Evolutionary conservation across 2,888 invertebrate species (phyloP).

Genomic region (Cataglyphis livida): DNA sequence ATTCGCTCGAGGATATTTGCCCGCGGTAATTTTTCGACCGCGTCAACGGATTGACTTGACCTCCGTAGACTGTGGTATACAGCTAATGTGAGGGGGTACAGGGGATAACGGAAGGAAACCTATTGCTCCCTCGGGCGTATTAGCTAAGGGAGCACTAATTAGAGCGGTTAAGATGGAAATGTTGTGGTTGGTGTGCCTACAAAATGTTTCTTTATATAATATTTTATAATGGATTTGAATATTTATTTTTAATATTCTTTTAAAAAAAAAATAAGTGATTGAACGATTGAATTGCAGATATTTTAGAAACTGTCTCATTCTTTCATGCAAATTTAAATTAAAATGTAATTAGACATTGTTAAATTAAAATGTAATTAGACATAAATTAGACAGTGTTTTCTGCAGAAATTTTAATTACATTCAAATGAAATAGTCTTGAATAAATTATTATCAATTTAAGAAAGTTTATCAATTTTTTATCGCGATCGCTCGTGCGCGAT

Average conservation of each 20-base stretch:
- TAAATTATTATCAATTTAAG: not conserved
- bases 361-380: not conserved
- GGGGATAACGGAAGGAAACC: slow-evolving; percentile 9
- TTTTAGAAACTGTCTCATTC: not conserved
- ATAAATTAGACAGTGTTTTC: not conserved
- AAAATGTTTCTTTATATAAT: not conserved
- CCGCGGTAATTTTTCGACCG: slow-evolving; percentile 51
- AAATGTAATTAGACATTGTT: not conserved
- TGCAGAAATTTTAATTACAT: not conserved
- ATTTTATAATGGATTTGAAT: not conserved
- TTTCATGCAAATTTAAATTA: not conserved
- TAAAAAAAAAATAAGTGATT: not conserved
- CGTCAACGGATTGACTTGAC: slow-evolving; percentile 54
- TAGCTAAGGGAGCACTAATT: slow-evolving; percentile 34
- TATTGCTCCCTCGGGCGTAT: slow-evolving; percentile 16
- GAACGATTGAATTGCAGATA: not conserved
- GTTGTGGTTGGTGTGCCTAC: not conserved
- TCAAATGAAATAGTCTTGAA: not conserved
- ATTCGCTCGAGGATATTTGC: slow-evolving; percentile 42
- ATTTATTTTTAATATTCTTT: not conserved
- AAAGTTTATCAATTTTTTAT: not conserved
- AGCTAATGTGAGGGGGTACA: not conserved
- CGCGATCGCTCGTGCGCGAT: not conserved
- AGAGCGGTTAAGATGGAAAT: slow-evolving; percentile 21
- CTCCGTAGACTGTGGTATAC: slow-evolving; percentile 30